Conservation (phyloP, 2,797 vertebrate genomes). For the Anabacerthia variegaticeps region DNA sequence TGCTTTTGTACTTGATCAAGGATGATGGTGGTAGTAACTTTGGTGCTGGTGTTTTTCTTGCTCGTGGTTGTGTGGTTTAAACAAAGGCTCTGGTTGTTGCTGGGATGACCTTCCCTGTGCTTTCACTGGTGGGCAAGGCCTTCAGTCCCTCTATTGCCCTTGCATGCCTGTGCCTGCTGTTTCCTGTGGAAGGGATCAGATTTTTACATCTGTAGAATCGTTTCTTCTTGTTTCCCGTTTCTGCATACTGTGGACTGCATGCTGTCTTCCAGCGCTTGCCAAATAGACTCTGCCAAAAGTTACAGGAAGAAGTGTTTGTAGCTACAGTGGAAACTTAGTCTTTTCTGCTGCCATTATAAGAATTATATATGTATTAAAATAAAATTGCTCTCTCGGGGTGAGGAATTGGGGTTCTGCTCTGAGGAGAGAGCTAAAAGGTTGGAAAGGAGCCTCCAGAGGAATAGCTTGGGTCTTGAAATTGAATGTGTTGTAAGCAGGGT, state of each 20-base stretch:
- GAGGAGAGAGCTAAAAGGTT: background rate
- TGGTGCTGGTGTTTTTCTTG: background rate
- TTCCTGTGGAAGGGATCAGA: background rate
- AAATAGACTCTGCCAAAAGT: background rate
- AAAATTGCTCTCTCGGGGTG: background rate
- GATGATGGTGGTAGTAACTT: background rate
- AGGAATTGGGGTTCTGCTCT: background rate
- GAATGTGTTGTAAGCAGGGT: background rate
- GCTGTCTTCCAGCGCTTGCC: background rate
- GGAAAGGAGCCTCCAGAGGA: background rate
- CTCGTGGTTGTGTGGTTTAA: background rate
- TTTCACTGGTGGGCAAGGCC: background rate
- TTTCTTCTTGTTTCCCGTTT: background rate
- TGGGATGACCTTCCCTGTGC: background rate
- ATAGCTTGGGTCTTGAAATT: background rate
- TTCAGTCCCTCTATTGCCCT: background rate
- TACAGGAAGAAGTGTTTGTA: background rate
- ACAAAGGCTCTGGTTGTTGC: background rate
- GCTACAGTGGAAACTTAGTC: background rate
- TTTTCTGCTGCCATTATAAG: background rate
- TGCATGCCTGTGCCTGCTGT: background rate
- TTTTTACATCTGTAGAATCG: accelerated
- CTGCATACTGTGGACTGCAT: accelerated
- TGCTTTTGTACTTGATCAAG: background rate
- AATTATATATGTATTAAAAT: background rate